Evolutionary conservation across 2,113 vertebrate species (phyloP), one percentile per base, ranked within the genome.

Genomic region (Calyptomena viridis): DNA sequence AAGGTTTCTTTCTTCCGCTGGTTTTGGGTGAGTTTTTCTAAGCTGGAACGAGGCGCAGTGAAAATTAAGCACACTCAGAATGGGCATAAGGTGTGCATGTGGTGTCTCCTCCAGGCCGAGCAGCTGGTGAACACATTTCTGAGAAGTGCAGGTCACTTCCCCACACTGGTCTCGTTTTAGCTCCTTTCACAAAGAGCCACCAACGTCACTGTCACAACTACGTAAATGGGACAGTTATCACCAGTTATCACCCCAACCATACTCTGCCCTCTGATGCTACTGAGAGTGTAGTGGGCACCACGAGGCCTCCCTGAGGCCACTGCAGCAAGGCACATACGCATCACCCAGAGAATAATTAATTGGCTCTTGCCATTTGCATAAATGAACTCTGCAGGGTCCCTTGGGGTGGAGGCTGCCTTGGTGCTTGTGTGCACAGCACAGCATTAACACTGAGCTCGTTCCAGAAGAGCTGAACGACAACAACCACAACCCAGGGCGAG

Each of bases 301-400:
- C 0, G 0, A 23, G 81, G n/a, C 40, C 75, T 58, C 23, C n/a
- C 53, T 33, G 58, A 7, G 1, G 4, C 63, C 5, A 1, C 2
- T 1, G 59, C 73, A 69, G 37, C 0, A 0, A 90, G 68, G 28
- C 69, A 79, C 62, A 60, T 0, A 31, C 68, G 44, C 62, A 40
- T 5, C 0, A 1, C 80, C 53, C 33, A 33, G 20, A 79, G 71
- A 95, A 64, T 7, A 87, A 62, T 16, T 37, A 55, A 92, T 0
- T 27, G 47, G 75, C 44, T 88, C 68, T 31, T 63, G 2, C 27
- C 17, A 74, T 87, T 83, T 80, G 85, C 85, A 94, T 71, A 77
- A 93, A 88, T 40, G 20, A 91, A 77, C 35, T 44, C 87, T 21
- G n/a, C 8, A 23, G 90, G 47, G 87, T 91, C 82, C 90, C 91